These are phyloP conservation scores for Habrosyne pyritoides DNA, from an alignment of 2,888 invertebrate genomes.

Conservation along the genomic window DNA sequence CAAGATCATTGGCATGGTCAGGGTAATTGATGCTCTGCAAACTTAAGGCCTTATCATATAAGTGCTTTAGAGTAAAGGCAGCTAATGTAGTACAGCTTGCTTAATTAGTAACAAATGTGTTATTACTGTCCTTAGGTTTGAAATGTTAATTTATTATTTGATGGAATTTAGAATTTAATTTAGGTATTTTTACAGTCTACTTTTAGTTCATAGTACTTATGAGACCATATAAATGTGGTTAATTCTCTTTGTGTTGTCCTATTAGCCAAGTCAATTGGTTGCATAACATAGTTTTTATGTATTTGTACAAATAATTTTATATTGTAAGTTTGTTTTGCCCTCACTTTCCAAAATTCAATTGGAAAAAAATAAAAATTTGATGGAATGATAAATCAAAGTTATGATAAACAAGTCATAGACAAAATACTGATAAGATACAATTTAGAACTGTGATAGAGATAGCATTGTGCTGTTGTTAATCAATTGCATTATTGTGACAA, in stretches of 20 bases:
- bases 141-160: conserved; percentile 3
- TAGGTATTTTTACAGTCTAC: not conserved
- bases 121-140: not conserved
- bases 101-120: not conserved
- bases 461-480: conserved; percentile 24
- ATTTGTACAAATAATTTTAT: conserved; percentile 3
- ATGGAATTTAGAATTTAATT: not conserved
- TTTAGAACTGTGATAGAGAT: conserved; percentile 30
- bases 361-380: not conserved
- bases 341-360: not conserved
- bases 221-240: not conserved
- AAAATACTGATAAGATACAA: conserved; percentile 19
- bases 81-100: not conserved
- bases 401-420: conserved; percentile 7
- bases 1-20: conserved; percentile 75
- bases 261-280: not conserved
- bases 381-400: conserved; percentile 5
- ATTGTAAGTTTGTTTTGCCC: not conserved
- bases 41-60: not conserved
- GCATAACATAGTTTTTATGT: not conserved
- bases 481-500: conserved; percentile 32
- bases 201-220: not conserved
- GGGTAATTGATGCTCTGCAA: conserved; percentile 45
- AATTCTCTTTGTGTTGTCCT: not conserved
- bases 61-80: not conserved